These are phyloP conservation scores for Acrobasis suavella DNA, from an alignment of 2,888 invertebrate species.

Conservation along the genomic window DNA sequence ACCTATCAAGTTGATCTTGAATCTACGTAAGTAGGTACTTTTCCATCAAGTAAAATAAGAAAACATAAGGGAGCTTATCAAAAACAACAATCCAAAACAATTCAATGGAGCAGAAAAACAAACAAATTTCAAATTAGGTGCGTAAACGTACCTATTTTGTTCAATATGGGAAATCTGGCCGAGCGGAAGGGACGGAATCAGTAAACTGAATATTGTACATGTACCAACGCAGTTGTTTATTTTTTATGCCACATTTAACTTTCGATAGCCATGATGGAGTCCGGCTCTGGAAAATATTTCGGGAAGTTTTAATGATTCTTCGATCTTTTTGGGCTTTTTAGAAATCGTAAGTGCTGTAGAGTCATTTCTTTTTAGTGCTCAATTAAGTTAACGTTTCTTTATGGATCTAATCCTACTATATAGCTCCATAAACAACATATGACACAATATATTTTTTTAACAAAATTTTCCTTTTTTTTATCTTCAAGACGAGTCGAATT, in stretches of 20 bases:
- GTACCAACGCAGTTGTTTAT: slow-evolving; percentile 58
- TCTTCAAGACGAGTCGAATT: too few species aligned
- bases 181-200: slow-evolving; percentile 59
- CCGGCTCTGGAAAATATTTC: slow-evolving; percentile 35
- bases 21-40: too few species aligned
- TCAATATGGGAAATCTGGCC: slow-evolving; percentile 58
- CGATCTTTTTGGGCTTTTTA: not conserved
- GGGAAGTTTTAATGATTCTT: slow-evolving; percentile 15
- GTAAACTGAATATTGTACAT: slow-evolving; percentile 40
- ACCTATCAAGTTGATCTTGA: too few species aligned
- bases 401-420: too few species aligned
- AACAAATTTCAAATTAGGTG: slow-evolving; percentile 64
- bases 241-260: slow-evolving; percentile 55
- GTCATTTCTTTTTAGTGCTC: too few species aligned
- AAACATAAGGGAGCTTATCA: not conserved
- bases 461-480: too few species aligned
- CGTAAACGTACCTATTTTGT: slow-evolving; percentile 36
- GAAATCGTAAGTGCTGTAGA: too few species aligned
- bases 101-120: slow-evolving; percentile 57
- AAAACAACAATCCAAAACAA: slow-evolving; percentile 29
- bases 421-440: too few species aligned
- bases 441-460: too few species aligned
- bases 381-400: too few species aligned
- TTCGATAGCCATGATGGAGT: slow-evolving; percentile 42
- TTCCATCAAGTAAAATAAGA: not conserved